A percentile compares a stretch with the other conserved stretches of the same genome.
These are phyloP conservation scores for Synanthedon andrenaeformis DNA, from an alignment of 2,888 invertebrate genomes.

Conservation along the genomic window DNA sequence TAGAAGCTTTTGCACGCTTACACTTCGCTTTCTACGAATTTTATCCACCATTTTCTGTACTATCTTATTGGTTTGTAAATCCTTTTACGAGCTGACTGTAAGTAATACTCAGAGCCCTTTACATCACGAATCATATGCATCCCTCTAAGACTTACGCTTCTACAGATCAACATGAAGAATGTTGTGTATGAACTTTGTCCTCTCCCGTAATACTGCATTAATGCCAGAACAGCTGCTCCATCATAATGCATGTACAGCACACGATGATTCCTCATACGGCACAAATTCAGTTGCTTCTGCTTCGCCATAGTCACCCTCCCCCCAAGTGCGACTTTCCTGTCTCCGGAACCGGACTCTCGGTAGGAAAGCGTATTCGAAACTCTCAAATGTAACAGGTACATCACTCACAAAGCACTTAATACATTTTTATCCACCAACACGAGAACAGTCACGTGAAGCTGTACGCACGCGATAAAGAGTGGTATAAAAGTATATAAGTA, in stretches of 20 bases:
- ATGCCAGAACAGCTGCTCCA: no score
- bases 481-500: constrained; percentile 16
- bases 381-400: constrained; percentile 67
- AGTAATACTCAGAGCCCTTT: not conserved
- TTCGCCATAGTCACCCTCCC: constrained; percentile 36
- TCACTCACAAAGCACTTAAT: constrained; percentile 66
- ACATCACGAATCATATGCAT: not conserved
- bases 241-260: no score
- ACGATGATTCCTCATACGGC: constrained; percentile 6
- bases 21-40: constrained; percentile 24
- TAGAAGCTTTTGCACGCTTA: constrained; percentile 44
- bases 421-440: constrained; percentile 41
- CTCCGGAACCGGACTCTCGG: constrained; percentile 62
- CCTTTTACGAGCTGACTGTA: constrained; percentile 2
- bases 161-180: no score
- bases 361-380: constrained; percentile 55
- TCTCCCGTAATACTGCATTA: no score
- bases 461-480: constrained; percentile 50
- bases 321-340: constrained; percentile 61
- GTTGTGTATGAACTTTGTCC: no score
- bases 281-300: constrained; percentile 28
- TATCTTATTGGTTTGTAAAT: not conserved
- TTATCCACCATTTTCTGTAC: not conserved
- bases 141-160: no score
- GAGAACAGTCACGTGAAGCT: constrained; percentile 17